Base-by-base conservation (phyloP, 2,888 invertebrate genomes). In the Therioaphis trifolii region DNA sequence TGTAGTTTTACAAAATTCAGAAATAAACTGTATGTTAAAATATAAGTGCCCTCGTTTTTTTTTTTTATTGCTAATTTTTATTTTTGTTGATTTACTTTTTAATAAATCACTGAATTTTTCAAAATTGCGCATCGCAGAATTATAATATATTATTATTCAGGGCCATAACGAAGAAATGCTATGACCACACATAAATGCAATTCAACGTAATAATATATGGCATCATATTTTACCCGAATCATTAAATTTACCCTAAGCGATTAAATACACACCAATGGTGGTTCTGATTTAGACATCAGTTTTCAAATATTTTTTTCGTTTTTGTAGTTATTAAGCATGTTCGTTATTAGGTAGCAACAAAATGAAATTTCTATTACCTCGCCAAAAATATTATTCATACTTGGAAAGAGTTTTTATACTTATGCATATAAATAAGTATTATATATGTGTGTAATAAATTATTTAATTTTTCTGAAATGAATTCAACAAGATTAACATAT, bases 321-420 rank as follows among this genome's bases (percentile, higher is more conserved):
- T 69, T 49, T n/a, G 72, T 46, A 49, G 24, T 72, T 49, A 52
- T 72, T 72, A 72, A 72, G 52, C 29, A 52, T 52, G 72, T 29
- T 14, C 29, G 71, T 18, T 46, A 71, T 71, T 71, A 72, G 52
- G 52, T 72, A 72, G 12, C n/a, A n/a, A 27, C n/a, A 49, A n/a
- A 72, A 72, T 72, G 72, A 14, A 72, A n/a, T 72, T 72, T 72
- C 49, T 52, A 72, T 72, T 72, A 72, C 29, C 49, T 72, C 29
- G 52, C 52, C 29, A 72, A 72, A 49, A 72, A 72, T 72, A 72
- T 49, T n/a, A 49, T 11, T n/a, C n/a, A 29, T 49, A 24, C 29
- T 72, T n/a, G 9, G 12, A 29, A 52, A 72, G 29, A 29, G 2
- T 29, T 29, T 24, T 21, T 24, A 2, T 55, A 7, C 1, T 15